Evolutionary conservation across 2,888 invertebrate genomes (phyloP), one percentile per base, ranked within the genome.

Genomic region (Drosophila parthenogenetica): DNA sequence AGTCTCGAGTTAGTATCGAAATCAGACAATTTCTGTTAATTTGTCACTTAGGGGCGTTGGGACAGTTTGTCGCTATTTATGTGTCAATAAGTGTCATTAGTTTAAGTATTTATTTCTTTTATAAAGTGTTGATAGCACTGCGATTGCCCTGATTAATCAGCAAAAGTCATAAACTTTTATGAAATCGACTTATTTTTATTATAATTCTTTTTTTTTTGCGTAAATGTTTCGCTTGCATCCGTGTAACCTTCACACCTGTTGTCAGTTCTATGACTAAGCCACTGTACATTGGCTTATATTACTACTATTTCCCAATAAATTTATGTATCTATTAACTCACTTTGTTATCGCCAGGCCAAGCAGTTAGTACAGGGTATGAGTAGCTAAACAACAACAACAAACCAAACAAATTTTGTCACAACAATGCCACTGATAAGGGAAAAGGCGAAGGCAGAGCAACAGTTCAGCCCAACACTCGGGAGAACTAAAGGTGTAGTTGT

Each of bases 1-100:
- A 46, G 82, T 86, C 73, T 90, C 88, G 71, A 78, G 92, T 92
- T 90, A 90, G 92, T 92, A 91, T 79, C 55, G 51, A 57, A 16
- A 19, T 46, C 10, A 1, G 35, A 7, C 13, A 35, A 11, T 4
- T 13, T 35, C 13, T 17, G n/a, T 22, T 17, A 16, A 42, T 54
- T 37, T 59, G 63, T 50, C 63, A 7, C 5, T 13, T 39, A 35
- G 40, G 62, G 57, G 55, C 10, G 35, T 53, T 29, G 19, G 62
- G 58, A 72, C 45, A 59, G 19, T 50, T 29, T 16, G 13, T 13
- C 45, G 17, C 16, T 32, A 48, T 48, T 62, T 55, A 42, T 69
- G 49, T 48, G 63, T 71, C 75, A 75, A 74, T 66, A 66, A 58
- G 14, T 45, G 63, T 58, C 63, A 51, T 37, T 40, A 42, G 42